Percentiles rank a stretch among this genome's conserved stretches.
Conservation (phyloP, 2,113 vertebrate genomes). For the Podilymbus podiceps region DNA sequence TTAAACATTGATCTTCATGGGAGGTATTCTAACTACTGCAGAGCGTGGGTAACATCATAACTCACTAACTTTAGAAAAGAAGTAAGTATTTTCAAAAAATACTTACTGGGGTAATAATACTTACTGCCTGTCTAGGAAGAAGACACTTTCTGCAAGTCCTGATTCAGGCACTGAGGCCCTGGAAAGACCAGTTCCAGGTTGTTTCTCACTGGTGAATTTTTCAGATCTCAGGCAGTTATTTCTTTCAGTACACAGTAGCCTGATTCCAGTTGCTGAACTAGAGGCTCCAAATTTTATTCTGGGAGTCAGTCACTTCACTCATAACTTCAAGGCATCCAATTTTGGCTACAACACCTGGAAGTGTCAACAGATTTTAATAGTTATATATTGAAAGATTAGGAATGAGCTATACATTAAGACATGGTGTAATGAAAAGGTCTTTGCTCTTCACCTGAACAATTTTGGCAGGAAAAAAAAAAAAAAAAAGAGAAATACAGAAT, state of each 20-base stretch:
- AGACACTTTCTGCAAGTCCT: background rate
- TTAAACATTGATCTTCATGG: background rate
- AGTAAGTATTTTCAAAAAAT: background rate
- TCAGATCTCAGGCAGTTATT: background rate
- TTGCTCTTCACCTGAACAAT: background rate
- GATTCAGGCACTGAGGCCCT: background rate
- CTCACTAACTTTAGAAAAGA: background rate
- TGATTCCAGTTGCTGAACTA: background rate
- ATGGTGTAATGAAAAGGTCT: background rate
- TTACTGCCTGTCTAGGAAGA: background rate
- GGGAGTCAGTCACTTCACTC: background rate
- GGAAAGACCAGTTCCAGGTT: background rate
- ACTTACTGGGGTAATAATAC: background rate
- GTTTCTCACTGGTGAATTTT: background rate
- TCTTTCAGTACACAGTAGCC: background rate
- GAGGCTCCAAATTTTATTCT: background rate
- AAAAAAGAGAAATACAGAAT: background rate
- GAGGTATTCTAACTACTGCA: background rate
- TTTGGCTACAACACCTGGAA: background rate
- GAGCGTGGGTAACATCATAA: background rate
- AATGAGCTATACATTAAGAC: background rate
- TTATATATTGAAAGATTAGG: rapidly evolving
- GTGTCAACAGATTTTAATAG: background rate
- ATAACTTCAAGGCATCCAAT: background rate
- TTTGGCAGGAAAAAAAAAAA: background rate